Conservation (phyloP, 1,140 invertebrate species). For the Sitophilus oryzae region DNA sequence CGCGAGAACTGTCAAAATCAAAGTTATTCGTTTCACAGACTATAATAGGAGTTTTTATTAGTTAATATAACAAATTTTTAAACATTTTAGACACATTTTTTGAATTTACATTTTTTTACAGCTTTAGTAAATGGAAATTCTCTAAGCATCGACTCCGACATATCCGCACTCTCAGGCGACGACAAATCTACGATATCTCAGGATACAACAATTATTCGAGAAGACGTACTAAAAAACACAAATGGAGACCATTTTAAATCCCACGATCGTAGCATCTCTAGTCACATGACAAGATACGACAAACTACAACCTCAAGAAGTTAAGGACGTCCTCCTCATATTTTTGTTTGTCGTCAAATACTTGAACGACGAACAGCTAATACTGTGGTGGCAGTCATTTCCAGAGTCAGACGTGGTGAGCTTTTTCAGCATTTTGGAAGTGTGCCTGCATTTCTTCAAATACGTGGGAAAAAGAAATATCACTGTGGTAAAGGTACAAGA, state of each 20-base stretch:
- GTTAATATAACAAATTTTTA: no score
- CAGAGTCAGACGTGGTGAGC: slow-evolving; percentile 64
- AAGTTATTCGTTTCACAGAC: no score
- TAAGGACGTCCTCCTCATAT: slow-evolving; percentile 83
- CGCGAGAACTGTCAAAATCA: no score
- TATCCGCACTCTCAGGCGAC: slow-evolving; percentile 54
- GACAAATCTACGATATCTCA: slow-evolving; percentile 55
- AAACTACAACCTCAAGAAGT: slow-evolving; percentile 71
- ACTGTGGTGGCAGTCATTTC: slow-evolving; percentile 83
- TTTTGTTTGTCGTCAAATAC: slow-evolving; percentile 87
- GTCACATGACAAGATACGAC: slow-evolving; percentile 57
- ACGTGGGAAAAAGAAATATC: slow-evolving; percentile 70
- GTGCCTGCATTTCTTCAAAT: slow-evolving; percentile 82
- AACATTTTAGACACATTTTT: no score
- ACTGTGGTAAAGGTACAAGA: slow-evolving; percentile 42
- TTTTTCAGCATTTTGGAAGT: slow-evolving; percentile 78
- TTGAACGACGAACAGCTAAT: slow-evolving; percentile 82
- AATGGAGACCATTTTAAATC: slow-evolving; percentile 30
- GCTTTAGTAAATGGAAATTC: slow-evolving; percentile 50
- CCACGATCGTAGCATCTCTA: slow-evolving; percentile 50
- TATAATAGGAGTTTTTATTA: no score
- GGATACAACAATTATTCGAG: slow-evolving; percentile 55
- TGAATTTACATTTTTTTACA: slow-evolving; percentile 33
- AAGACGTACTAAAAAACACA: slow-evolving; percentile 39
- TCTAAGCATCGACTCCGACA: slow-evolving; percentile 57